Evolutionary conservation across 2,797 vertebrate species (phyloP).

Genomic region (Eulemur coronatus): DNA sequence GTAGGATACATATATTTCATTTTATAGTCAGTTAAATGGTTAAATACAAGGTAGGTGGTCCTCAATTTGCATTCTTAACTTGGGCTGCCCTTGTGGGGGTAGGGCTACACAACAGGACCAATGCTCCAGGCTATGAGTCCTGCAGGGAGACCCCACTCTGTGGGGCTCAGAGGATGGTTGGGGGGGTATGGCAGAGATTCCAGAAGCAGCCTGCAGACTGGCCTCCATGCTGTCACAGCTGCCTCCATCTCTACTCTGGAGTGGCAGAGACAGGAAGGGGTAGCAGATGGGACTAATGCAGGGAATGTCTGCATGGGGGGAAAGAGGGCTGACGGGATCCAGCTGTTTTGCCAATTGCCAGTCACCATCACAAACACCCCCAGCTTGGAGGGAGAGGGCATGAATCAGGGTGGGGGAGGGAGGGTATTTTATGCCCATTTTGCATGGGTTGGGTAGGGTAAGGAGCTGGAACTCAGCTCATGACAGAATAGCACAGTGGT

Average conservation of each 20-base stretch:
- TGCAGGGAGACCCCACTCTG: neutral
- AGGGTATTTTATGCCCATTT: neutral
- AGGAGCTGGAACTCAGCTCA: neutral
- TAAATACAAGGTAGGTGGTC: neutral
- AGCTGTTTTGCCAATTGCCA: neutral
- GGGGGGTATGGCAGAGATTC: neutral
- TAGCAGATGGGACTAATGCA: neutral
- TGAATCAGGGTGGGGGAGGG: neutral
- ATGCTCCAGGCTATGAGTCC: neutral
- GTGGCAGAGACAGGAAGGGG: neutral
- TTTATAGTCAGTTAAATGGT: neutral
- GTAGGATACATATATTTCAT: neutral
- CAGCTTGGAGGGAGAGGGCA: neutral
- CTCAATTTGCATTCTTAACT: neutral
- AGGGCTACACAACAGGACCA: neutral
- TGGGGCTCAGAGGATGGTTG: neutral
- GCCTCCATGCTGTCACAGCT: neutral
- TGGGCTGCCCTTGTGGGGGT: neutral
- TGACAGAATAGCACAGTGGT: neutral
- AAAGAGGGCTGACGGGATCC: neutral
- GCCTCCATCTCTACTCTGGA: slow-evolving; percentile 25
- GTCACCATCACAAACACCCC: neutral
- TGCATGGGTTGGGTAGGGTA: neutral
- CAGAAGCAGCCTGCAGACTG: neutral
- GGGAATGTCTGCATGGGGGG: neutral